A percentile compares a stretch with the other conserved stretches of the same genome.
phyloP scores from a whole-genome alignment of 2,888 invertebrate species.

The Drosophila eohydei region DNA sequence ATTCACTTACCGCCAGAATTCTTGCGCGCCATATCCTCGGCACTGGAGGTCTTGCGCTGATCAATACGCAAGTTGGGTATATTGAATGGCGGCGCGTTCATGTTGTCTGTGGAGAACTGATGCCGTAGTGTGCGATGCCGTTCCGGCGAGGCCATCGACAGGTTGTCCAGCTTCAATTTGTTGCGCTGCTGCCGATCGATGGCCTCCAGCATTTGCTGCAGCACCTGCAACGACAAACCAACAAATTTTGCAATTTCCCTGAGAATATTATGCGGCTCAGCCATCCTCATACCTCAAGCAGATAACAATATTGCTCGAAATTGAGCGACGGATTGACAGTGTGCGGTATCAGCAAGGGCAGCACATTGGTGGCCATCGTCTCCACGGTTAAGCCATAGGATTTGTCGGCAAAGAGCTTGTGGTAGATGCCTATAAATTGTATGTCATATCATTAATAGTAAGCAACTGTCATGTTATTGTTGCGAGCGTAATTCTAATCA shows the following conservation, averaged over 20 bases:
- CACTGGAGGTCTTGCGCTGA: slow-evolving; percentile 94
- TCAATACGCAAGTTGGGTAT: slow-evolving; percentile 95
- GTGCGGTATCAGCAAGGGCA: slow-evolving; percentile 96
- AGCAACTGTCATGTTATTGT: slow-evolving; percentile 1
- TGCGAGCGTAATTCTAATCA: slow-evolving; percentile 1
- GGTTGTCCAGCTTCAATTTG: slow-evolving; percentile 94
- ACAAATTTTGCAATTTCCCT: slow-evolving; percentile 5
- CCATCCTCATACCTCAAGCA: slow-evolving; percentile 87
- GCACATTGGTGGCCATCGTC: slow-evolving; percentile 96
- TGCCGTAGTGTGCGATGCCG: slow-evolving; percentile 91
- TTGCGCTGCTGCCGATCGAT: slow-evolving; percentile 95
- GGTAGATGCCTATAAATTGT: slow-evolving; percentile 91
- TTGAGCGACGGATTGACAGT: slow-evolving; percentile 94
- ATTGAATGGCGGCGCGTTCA: slow-evolving; percentile 93
- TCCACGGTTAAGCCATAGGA: slow-evolving; percentile 95
- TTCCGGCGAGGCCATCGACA: slow-evolving; percentile 91
- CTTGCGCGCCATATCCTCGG: slow-evolving; percentile 95
- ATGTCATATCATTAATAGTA: slow-evolving; percentile 25
- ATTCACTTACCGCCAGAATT: slow-evolving; percentile 89
- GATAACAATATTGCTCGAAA: slow-evolving; percentile 91
- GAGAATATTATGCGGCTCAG: neutral
- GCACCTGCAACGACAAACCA: slow-evolving; percentile 86
- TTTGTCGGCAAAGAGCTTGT: slow-evolving; percentile 94
- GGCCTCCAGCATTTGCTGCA: slow-evolving; percentile 96
- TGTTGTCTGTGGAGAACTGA: slow-evolving; percentile 94